These are phyloP conservation scores for Cataglyphis livida DNA, from an alignment of 2,888 invertebrate genomes.

Conservation along the genomic window DNA sequence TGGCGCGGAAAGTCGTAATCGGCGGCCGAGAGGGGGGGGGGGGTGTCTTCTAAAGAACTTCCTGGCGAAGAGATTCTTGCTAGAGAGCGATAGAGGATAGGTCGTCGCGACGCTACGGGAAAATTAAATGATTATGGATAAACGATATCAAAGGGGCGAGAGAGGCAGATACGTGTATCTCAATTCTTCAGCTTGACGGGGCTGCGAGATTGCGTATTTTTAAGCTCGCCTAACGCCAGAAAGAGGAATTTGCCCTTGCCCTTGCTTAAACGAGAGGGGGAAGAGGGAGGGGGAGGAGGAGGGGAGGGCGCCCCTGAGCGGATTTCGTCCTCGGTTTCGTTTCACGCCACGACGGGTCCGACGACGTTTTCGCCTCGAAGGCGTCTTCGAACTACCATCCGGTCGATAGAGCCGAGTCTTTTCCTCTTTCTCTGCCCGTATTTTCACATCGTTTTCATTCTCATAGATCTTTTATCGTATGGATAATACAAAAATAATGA, in stretches of 20 bases:
- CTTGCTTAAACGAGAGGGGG: conserved; percentile 2
- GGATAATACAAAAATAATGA: not conserved
- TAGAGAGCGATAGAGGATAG: conserved; percentile 27
- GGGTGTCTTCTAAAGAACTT: conserved; percentile 52
- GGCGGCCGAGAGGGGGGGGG: not conserved
- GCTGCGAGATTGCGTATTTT: conserved; percentile 86
- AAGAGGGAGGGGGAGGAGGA: no score
- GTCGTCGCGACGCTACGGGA: conserved; percentile 70
- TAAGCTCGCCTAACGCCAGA: conserved; percentile 81
- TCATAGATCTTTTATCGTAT: not conserved
- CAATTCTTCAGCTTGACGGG: conserved; percentile 86
- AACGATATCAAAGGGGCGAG: conserved; percentile 84
- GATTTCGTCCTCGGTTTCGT: conserved; percentile 83
- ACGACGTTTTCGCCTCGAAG: conserved; percentile 41
- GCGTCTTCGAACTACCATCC: conserved; percentile 38
- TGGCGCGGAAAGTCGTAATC: conserved; percentile 27
- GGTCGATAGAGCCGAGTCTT: conserved; percentile 32
- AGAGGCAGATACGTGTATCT: conserved; percentile 81
- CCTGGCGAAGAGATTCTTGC: conserved; percentile 44
- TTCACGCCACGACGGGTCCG: conserved; percentile 81
- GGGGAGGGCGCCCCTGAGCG: conserved; percentile 66
- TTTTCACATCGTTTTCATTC: conserved; percentile 12
- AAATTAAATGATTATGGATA: conserved; percentile 86
- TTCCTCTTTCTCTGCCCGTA: conserved; percentile 9
- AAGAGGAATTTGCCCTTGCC: conserved; percentile 65